Percentiles rank a stretch among this genome's conserved stretches.
phyloP scores from a whole-genome alignment of 1,140 invertebrate species.

The Papilio glaucus region DNA sequence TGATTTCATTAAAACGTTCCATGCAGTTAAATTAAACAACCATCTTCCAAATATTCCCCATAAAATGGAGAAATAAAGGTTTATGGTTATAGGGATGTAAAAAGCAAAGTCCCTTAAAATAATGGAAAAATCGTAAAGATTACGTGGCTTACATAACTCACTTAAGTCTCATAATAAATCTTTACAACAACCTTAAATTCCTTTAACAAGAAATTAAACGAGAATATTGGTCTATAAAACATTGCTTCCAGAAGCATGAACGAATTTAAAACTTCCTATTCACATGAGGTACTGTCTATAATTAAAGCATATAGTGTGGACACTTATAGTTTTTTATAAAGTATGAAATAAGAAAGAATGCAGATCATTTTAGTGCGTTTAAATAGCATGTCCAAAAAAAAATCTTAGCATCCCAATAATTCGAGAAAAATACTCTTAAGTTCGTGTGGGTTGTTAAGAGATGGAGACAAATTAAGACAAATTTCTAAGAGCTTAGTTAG shows the following conservation, averaged over 20 bases:
- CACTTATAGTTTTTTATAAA: background rate
- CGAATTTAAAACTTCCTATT: constrained; percentile 52
- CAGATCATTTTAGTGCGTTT: too few relatives aligned
- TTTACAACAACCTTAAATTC: constrained; percentile 33
- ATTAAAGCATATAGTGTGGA: background rate
- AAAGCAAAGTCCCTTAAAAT: constrained; percentile 39
- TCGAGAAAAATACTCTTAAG: too few relatives aligned
- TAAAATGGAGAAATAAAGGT: constrained; percentile 33
- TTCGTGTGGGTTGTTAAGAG: too few relatives aligned
- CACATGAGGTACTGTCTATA: constrained; percentile 55
- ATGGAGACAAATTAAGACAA: too few relatives aligned
- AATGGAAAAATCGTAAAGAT: constrained; percentile 48
- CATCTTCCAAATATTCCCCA: constrained; percentile 30
- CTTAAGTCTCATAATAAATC: constrained; percentile 37
- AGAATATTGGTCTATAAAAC: constrained; percentile 64
- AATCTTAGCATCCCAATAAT: too few relatives aligned
- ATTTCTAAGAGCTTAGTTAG: too few relatives aligned
- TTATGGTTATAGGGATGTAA: constrained; percentile 35
- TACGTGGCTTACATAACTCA: constrained; percentile 36
- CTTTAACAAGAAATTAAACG: constrained; percentile 37
- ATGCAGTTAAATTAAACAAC: constrained; percentile 25
- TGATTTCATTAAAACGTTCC: constrained; percentile 25
- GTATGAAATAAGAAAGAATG: too few relatives aligned
- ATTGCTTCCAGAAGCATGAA: constrained; percentile 53
- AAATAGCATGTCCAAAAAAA: too few relatives aligned